Percentiles rank a stretch among this genome's conserved stretches.
Evolutionary conservation across 2,888 invertebrate genomes (phyloP).

Genomic region (Chymomyza amoena): DNA sequence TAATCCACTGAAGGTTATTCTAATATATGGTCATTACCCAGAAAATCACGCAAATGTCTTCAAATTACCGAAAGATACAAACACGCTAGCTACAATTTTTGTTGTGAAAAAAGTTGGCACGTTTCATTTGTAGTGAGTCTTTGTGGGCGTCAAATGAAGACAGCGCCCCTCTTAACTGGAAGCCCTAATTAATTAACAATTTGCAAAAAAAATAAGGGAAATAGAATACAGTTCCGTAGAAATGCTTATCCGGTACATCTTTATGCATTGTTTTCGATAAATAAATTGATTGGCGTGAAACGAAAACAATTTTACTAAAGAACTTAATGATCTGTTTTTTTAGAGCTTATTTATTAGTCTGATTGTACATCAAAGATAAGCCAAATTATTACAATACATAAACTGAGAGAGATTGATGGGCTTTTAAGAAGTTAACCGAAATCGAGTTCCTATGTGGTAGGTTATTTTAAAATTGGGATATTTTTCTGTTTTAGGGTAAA

Average conservation of each 20-base stretch:
- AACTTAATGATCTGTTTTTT: conserved; percentile 51
- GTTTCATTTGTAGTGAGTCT: background rate
- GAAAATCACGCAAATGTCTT: conserved; percentile 48
- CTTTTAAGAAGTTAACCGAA: too few species aligned
- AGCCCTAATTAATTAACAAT: conserved; percentile 30
- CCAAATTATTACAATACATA: background rate
- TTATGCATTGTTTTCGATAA: conserved; percentile 32
- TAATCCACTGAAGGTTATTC: conserved; percentile 24
- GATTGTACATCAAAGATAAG: background rate
- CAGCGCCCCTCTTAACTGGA: background rate
- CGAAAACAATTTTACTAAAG: conserved; percentile 39
- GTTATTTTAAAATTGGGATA: too few species aligned
- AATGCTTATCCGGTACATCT: conserved; percentile 3
- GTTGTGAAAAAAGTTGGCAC: conserved; percentile 15
- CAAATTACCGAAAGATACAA: conserved; percentile 6
- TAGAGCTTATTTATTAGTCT: background rate
- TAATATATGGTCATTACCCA: conserved; percentile 37
- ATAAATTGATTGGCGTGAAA: conserved; percentile 10
- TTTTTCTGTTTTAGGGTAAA: too few species aligned
- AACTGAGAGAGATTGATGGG: too few species aligned
- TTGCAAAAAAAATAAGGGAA: conserved; percentile 26
- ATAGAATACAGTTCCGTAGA: conserved; percentile 24
- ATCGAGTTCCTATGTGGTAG: too few species aligned
- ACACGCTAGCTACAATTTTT: conserved; percentile 10
- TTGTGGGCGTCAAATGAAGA: background rate